phyloP scores from a whole-genome alignment of 1,140 invertebrate species.

The Drosophila busckii region DNA sequence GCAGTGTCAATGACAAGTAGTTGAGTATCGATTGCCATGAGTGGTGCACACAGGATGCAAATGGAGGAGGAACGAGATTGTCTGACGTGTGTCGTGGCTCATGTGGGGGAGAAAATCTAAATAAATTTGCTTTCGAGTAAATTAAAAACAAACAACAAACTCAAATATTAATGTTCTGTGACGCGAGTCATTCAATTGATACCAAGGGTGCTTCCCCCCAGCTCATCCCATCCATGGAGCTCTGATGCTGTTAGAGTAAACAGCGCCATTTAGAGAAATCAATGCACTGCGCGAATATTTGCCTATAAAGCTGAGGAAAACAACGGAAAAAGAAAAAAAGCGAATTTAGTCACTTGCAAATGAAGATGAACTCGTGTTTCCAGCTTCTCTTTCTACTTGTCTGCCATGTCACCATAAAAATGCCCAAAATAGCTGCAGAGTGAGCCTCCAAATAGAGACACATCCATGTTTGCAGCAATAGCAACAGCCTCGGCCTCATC shows the following conservation, averaged over 20 bases:
- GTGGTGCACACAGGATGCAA: constrained; percentile 7
- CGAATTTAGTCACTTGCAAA: constrained; percentile 57
- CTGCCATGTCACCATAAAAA: constrained; percentile 12
- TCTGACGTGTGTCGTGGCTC: constrained; percentile 20
- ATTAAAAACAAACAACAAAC: constrained; percentile 71
- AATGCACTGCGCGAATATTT: constrained; percentile 36
- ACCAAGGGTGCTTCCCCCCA: constrained; percentile 24
- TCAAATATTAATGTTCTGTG: constrained; percentile 67
- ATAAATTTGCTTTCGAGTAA: constrained; percentile 60
- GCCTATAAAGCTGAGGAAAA: constrained; percentile 21
- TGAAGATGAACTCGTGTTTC: constrained; percentile 27
- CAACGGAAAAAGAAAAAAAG: constrained; percentile 54
- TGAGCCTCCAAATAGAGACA: constrained; percentile 42
- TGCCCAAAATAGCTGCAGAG: constrained; percentile 27
- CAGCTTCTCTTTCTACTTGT: not conserved
- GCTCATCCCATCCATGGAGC: constrained; percentile 14
- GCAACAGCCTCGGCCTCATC: not conserved
- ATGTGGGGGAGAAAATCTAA: constrained; percentile 29
- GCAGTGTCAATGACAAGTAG: constrained; percentile 27
- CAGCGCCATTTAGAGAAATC: constrained; percentile 56
- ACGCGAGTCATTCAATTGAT: constrained; percentile 35
- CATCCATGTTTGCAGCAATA: constrained; percentile 25
- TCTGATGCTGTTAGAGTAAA: constrained; percentile 27
- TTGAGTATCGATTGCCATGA: constrained; percentile 50
- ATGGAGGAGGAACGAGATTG: not conserved